Evolutionary conservation across 2,888 invertebrate genomes (phyloP).

Genomic region (Formica aserva): DNA sequence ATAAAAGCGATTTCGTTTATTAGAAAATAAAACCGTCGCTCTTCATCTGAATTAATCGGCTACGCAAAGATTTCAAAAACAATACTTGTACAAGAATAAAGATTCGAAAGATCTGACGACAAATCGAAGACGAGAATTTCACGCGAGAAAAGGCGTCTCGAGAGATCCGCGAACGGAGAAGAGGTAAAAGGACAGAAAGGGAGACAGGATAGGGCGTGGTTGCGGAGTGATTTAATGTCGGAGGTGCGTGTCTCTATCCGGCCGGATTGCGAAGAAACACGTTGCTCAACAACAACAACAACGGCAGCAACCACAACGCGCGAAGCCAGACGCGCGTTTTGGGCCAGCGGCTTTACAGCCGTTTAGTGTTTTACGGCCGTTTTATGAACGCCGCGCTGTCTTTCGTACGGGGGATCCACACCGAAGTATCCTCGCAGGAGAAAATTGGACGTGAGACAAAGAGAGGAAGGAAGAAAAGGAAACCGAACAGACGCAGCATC

Average conservation of each 20-base stretch:
- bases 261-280: conserved; percentile 72
- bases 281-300: conserved; percentile 63
- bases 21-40: conserved; percentile 1
- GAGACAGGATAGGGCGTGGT: conserved; percentile 79
- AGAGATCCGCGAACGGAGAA: conserved; percentile 25
- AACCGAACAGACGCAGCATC: background rate
- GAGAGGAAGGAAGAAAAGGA: background rate
- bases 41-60: conserved; percentile 8
- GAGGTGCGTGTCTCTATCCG: conserved; percentile 84
- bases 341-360: conserved; percentile 86
- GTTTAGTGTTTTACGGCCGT: conserved; percentile 86
- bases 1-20: conserved; percentile 15
- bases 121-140: conserved; percentile 1
- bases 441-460: conserved; percentile 13
- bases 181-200: conserved; percentile 57
- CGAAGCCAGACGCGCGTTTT: conserved; percentile 76
- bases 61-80: background rate
- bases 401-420: conserved; percentile 41
- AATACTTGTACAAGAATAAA: background rate
- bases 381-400: conserved; percentile 84
- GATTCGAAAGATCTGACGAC: background rate
- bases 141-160: conserved; percentile 17
- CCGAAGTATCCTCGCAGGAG: background rate
- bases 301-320: conserved; percentile 52
- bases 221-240: conserved; percentile 83